phyloP scores from a whole-genome alignment of 2,797 vertebrate genomes.

The Takifugu rubripes region DNA sequence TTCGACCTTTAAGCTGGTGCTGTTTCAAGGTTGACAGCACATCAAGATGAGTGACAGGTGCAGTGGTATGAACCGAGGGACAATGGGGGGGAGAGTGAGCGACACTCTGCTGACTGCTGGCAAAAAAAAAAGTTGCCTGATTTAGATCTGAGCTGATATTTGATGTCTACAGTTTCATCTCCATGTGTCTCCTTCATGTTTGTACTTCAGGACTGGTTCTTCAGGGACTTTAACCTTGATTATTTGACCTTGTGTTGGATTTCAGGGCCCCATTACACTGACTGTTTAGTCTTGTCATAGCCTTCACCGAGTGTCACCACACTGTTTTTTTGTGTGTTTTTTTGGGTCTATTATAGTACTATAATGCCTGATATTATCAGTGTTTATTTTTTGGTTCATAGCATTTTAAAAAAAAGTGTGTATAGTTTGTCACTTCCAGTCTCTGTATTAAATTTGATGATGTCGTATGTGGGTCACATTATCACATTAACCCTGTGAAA shows the following conservation, averaged over 20 bases:
- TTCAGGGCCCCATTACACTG: no score
- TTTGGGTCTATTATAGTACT: no score
- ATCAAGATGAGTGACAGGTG: slow-evolving; percentile 42
- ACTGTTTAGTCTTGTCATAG: no score
- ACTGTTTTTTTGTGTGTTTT: no score
- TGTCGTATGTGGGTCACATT: slow-evolving; percentile 55
- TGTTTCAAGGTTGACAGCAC: slow-evolving; percentile 25
- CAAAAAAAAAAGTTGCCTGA: slow-evolving; percentile 6
- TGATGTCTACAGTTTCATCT: slow-evolving; percentile 4
- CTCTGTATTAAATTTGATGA: slow-evolving; percentile 26
- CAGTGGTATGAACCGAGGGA: slow-evolving; percentile 13
- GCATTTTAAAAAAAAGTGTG: no score
- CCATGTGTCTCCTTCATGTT: no score
- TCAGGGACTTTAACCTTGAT: no score
- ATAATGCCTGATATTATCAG: slow-evolving; percentile 1
- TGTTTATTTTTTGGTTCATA: not conserved
- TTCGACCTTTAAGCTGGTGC: slow-evolving; percentile 11
- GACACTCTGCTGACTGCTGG: slow-evolving; percentile 18
- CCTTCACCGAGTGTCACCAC: no score
- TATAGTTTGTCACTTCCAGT: not conserved
- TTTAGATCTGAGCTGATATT: slow-evolving; percentile 2
- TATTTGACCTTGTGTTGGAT: no score
- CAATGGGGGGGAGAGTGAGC: not conserved
- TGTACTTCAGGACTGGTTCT: no score
- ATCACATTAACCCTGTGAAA: slow-evolving; percentile 32